Base-by-base conservation (phyloP, 2,113 vertebrate species). In the Dicentrarchus labrax region DNA sequence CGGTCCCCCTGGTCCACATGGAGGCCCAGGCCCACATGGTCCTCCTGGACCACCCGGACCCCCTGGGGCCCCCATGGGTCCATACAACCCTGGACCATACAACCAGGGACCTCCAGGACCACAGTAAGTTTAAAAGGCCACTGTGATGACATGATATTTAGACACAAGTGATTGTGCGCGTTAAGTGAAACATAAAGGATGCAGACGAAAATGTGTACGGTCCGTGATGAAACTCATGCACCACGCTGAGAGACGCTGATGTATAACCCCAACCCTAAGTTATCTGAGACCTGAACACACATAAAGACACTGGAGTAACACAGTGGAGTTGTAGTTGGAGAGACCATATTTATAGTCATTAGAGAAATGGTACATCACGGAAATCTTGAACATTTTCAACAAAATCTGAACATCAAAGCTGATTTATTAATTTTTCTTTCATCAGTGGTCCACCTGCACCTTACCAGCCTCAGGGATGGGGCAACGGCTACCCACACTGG, bases 401-500 rank as follows among this genome's bases (percentile, higher is more conserved):
- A 30, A 30, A 30, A 30, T 30, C 30, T 30, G 30, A 30, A 30
- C 30, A 30, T 30, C 30, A 30, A 30, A 21, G 10, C 39, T 80
- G 5, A 74, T 41, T 30, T 77, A 8, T 24, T 76, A 0, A 1
- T 12, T 59, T 66, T 16, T 68, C 22, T 82, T 9, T 83, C 83
- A 72, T 3, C 81, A 99, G 98, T 92, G 98, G 98, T 66, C 98
- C 98, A 88, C 98, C 97, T 84, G 97, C 97, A 13, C 98, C 97
- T 0, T 99, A 99, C 87, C 97, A 98, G 89, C 97, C 98, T 76
- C 98, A 99, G 76, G 98, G 98, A 50, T 99, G 98, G 98, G 98
- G 98, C 80, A 99, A 99, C 76, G 96, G 98, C 41, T 99, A 99
- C 89, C 98, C 97, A 1, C 98, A 99, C 79, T 99, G 98, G 98